Percentiles rank a stretch among this genome's conserved stretches.
phyloP scores from a whole-genome alignment of 1,140 invertebrate species.

The Steinernema khuongi region DNA sequence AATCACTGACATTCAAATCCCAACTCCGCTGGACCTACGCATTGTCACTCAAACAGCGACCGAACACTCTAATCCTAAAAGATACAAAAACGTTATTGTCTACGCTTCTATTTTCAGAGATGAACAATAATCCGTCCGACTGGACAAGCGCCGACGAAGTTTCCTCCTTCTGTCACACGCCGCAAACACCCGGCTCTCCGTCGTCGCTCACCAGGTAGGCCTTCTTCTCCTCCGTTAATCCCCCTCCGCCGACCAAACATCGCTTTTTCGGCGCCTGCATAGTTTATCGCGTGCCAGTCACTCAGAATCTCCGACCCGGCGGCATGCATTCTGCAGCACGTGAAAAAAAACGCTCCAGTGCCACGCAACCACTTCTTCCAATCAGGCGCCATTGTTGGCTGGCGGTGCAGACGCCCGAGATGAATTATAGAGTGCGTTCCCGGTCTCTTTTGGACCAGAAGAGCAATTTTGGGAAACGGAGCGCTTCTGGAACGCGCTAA shows the following conservation, averaged over 20 bases:
- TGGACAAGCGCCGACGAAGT: constrained; percentile 4
- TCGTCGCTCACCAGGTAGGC: neutral
- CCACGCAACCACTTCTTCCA: constrained; percentile 3
- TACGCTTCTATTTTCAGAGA: neutral
- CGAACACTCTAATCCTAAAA: no score
- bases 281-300: neutral
- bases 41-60: no score
- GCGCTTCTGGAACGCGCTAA: no score
- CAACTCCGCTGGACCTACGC: no score
- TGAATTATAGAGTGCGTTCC: neutral
- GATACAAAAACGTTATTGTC: no score
- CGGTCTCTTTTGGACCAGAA: no score
- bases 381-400: neutral
- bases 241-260: neutral
- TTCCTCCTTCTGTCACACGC: neutral
- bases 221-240: neutral
- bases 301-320: neutral
- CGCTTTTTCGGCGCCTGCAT: neutral
- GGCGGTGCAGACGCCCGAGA: neutral
- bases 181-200: neutral
- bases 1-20: no score
- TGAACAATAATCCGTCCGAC: constrained; percentile 9
- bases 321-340: neutral
- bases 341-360: neutral
- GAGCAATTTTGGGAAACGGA: no score